Evolutionary conservation across 1,140 invertebrate genomes (phyloP), one percentile per base, ranked within the genome.

Genomic region (Eufriesea mexicana): DNA sequence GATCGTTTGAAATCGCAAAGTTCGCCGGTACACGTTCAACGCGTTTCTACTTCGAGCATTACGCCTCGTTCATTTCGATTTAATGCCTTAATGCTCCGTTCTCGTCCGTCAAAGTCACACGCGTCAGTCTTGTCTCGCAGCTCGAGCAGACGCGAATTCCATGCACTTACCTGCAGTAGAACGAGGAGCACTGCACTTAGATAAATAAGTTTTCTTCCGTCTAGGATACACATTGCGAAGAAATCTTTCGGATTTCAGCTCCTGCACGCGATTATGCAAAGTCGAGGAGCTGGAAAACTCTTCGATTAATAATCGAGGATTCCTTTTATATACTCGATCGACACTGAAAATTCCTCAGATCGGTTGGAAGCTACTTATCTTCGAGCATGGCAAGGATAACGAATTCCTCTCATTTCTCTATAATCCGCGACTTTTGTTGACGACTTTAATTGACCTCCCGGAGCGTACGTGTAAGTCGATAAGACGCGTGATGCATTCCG

Each of bases 271-370:
- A 67, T 16, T 67, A 9, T 10, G 10, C 57, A 8, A 5, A 6
- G 18, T n/a, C 54, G 9, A 25, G n/a, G 25, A 20, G 18, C 2
- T 45, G 9, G 5, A 25, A 7, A 0, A 20, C 25, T 42, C 16
- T n/a, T n/a, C n/a, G 2, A 18, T 16, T 5, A 25, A 18, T n/a
- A 35, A 35, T 71, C 5, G 0, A 5, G 23, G 12, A 2, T 23
- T n/a, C 7, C 20, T 23, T 35, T 83, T 77, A 78, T 83, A 83
- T 78, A 68, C 49, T 51, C 14, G 14, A 51, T 51, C 16, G 35
- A 35, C 35, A 2, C 35, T 4, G 35, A 35, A 35, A 35, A 35
- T 35, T 35, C 35, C 35, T 35, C 4, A 1, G 35, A 35, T 35
- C 35, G 4, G 4, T 35, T 4, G 35, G 1, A 35, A 35, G 1